Evolutionary conservation across 2,113 vertebrate species (phyloP), one percentile per base, ranked within the genome.

Genomic region (Urocolius indicus): DNA sequence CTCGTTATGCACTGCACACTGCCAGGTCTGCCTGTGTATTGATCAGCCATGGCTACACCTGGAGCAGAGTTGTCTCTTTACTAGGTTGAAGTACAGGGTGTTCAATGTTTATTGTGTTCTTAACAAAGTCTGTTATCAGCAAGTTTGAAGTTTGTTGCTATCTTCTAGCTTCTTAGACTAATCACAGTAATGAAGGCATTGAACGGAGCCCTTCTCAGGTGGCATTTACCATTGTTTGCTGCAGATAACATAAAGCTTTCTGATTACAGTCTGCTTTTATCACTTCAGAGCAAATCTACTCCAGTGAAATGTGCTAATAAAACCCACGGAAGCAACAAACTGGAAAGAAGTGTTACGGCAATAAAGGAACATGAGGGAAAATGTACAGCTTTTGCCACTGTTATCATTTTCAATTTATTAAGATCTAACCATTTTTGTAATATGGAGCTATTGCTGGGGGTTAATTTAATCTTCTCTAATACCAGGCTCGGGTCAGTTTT

Each of bases 401-500:
- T 96, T 97, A 97, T 96, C 88, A 87, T 96, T 96, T 97, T 88
- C 91, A 91, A 97, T 97, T 97, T 96, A 97, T 97, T 97, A 97
- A 96, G 90, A 96, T 96, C 95, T 96, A 96, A 90, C 94, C 69
- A 74, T 95, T 95, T 97, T 96, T 95, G 93, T 96, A 96, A 96
- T 96, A 94, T 87, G 87, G 69, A 82, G 72, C 89, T 93, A 84
- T 94, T 96, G 96, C 95, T 96, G 76, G 91, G 95, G 96, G 96
- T 97, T 97, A 97, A 97, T 97, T 97, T 96, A 97, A 97, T 96
- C 93, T 95, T 91, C 95, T 95, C 87, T 95, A 97, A 94, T 95
- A 71, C 83, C 95, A 94, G 90, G 80, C 85, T 89, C 41, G 7
- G 89, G 95, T 93, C 95, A 96, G 86, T 93, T 95, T 78, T 18